Conservation (phyloP, 2,113 vertebrate species). For the Hippocampus barbouri region DNA sequence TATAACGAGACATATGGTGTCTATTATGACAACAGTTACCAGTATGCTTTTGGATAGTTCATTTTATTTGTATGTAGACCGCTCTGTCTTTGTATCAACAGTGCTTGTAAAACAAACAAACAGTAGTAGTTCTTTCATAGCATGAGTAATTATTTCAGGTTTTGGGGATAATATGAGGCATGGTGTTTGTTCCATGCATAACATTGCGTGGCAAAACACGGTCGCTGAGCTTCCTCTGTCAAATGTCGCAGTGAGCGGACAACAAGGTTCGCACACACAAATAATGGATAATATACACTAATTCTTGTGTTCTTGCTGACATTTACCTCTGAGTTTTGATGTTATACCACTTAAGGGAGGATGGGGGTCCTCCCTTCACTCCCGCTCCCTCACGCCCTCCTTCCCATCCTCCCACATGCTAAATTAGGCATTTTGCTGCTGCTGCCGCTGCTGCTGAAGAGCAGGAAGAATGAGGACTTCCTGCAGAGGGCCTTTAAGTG, state of each 20-base stretch:
- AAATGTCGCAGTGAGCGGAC: slow-evolving; percentile 14
- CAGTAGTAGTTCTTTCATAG: not conserved
- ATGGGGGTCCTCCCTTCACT: slow-evolving; percentile 30
- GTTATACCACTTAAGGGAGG: slow-evolving; percentile 43
- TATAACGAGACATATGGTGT: too few relatives aligned
- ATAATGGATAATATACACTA: slow-evolving; percentile 32
- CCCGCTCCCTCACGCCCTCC: slow-evolving; percentile 28
- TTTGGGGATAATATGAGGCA: not conserved
- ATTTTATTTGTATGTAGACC: too few relatives aligned
- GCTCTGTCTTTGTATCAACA: too few relatives aligned
- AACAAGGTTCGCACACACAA: slow-evolving; percentile 9
- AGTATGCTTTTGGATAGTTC: too few relatives aligned
- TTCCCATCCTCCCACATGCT: not conserved
- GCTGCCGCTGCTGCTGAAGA: slow-evolving; percentile 39
- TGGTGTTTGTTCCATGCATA: not conserved
- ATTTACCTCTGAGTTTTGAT: slow-evolving; percentile 54
- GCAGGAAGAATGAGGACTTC: slow-evolving; percentile 57
- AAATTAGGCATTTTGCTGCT: slow-evolving; percentile 28
- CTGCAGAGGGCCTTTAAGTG: slow-evolving; percentile 60
- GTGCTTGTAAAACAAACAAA: not conserved
- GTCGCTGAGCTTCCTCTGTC: not conserved
- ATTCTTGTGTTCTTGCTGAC: slow-evolving; percentile 51
- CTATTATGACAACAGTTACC: too few relatives aligned
- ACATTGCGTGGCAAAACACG: slow-evolving; percentile 1
- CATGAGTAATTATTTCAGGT: not conserved